phyloP scores from a whole-genome alignment of 2,888 invertebrate species.

The Agriopis aurantiaria region DNA sequence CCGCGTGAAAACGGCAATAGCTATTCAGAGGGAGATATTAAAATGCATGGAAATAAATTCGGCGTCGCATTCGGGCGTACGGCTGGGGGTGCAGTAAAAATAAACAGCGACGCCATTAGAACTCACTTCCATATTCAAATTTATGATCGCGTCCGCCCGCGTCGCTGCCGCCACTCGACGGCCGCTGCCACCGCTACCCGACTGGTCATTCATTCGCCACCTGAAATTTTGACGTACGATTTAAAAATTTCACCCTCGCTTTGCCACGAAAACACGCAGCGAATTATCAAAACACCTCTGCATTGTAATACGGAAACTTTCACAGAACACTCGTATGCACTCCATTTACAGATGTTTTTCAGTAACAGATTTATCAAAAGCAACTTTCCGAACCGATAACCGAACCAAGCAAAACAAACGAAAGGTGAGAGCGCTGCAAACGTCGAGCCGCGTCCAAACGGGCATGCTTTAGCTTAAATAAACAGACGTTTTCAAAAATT shows the following conservation, averaged over 20 bases:
- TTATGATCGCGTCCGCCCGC: conserved; percentile 81
- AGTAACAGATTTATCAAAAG: conserved; percentile 40
- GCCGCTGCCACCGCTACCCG: conserved; percentile 53
- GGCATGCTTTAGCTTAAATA: conserved; percentile 82
- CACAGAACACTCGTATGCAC: background rate
- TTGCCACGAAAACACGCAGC: conserved; percentile 50
- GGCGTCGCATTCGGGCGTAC: conserved; percentile 87
- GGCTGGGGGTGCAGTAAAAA: conserved; percentile 86
- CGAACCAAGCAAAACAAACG: conserved; percentile 44
- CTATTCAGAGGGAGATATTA: conserved; percentile 86
- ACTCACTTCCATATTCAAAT: conserved; percentile 88
- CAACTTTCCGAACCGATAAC: conserved; percentile 51
- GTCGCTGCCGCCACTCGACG: conserved; percentile 47
- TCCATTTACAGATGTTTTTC: conserved; percentile 17
- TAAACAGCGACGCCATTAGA: conserved; percentile 87
- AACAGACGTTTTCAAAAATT: conserved; percentile 85
- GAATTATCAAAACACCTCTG: conserved; percentile 29
- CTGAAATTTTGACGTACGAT: conserved; percentile 78
- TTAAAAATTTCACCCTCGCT: conserved; percentile 77
- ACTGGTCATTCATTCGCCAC: conserved; percentile 69
- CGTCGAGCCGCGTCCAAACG: conserved; percentile 36
- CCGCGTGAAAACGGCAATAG: conserved; percentile 85
- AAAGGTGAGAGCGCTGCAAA: conserved; percentile 34
- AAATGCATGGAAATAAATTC: conserved; percentile 87
- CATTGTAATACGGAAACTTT: background rate